These are phyloP conservation scores for Ischnus inquisitorius DNA, from an alignment of 2,888 invertebrate species.

Conservation along the genomic window DNA sequence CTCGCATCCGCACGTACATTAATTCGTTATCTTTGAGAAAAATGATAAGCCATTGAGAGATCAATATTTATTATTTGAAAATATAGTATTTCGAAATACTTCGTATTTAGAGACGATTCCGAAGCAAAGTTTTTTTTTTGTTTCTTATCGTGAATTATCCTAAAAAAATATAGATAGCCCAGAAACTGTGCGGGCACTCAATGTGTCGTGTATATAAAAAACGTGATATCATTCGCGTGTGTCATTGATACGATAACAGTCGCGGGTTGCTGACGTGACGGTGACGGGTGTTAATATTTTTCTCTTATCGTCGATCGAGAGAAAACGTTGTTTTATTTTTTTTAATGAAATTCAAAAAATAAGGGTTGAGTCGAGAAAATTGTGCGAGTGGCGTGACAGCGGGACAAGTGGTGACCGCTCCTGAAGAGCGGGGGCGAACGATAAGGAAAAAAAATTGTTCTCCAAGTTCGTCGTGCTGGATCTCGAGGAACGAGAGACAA, in stretches of 20 bases:
- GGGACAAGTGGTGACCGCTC: slow-evolving; percentile 27
- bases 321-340: not conserved
- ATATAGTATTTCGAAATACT: not conserved
- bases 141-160: slow-evolving; percentile 48
- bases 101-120: not conserved
- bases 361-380: not conserved
- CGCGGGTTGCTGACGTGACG: slow-evolving; percentile 6
- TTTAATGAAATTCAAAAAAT: not conserved
- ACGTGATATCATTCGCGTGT: slow-evolving; percentile 42
- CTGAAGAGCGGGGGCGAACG: not conserved
- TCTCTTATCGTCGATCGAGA: not conserved
- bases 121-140: not conserved
- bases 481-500: slow-evolving; percentile 62
- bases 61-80: not conserved
- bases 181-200: slow-evolving; percentile 5
- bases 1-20: slow-evolving; percentile 1
- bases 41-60: no score
- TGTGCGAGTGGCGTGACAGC: slow-evolving; percentile 42
- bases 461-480: slow-evolving; percentile 74
- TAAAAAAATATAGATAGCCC: slow-evolving; percentile 36
- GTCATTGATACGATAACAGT: slow-evolving; percentile 50
- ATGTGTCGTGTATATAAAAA: slow-evolving; percentile 8
- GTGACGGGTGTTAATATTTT: slow-evolving; percentile 37
- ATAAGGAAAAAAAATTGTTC: slow-evolving; percentile 27
- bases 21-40: not conserved